Evolutionary conservation across 1,140 invertebrate genomes (phyloP).

Genomic region (Macrostomum lignano): DNA sequence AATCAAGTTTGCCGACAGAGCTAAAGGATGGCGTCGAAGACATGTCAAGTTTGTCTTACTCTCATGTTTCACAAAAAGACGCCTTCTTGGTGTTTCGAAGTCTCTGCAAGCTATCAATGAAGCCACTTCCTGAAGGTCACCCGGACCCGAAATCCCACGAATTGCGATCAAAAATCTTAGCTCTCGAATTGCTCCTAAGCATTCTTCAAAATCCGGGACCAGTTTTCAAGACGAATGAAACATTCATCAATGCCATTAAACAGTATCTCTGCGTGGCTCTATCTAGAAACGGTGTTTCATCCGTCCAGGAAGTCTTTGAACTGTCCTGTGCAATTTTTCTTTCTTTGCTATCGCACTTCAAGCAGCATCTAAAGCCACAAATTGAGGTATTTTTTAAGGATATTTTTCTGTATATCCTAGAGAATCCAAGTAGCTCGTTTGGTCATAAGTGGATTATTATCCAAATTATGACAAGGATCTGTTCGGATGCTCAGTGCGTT

Average conservation of each 20-base stretch:
- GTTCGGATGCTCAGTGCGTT: constrained; percentile 75
- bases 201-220: constrained; percentile 86
- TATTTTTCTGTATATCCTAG: constrained; percentile 88
- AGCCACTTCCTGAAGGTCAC: constrained; percentile 68
- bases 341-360: constrained; percentile 74
- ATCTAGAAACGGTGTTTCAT: constrained; percentile 88
- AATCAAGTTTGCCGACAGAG: too few relatives aligned
- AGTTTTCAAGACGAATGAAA: constrained; percentile 72
- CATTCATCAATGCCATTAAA: constrained; percentile 92
- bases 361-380: constrained; percentile 86
- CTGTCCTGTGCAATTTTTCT: constrained; percentile 80
- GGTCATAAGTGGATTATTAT: constrained; percentile 99
- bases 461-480: constrained; percentile 74
- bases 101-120: constrained; percentile 89
- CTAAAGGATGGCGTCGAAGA: too few relatives aligned
- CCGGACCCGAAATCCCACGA: constrained; percentile 66
- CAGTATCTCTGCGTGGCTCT: constrained; percentile 89
- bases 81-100: constrained; percentile 89
- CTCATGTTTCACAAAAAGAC: constrained; percentile 31
- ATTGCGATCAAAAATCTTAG: constrained; percentile 76
- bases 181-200: constrained; percentile 64
- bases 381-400: constrained; percentile 98
- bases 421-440: constrained; percentile 69
- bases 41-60: too few relatives aligned
- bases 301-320: constrained; percentile 85